Conservation (phyloP, 1,140 invertebrate genomes). For the Lanistes nyassanus region DNA sequence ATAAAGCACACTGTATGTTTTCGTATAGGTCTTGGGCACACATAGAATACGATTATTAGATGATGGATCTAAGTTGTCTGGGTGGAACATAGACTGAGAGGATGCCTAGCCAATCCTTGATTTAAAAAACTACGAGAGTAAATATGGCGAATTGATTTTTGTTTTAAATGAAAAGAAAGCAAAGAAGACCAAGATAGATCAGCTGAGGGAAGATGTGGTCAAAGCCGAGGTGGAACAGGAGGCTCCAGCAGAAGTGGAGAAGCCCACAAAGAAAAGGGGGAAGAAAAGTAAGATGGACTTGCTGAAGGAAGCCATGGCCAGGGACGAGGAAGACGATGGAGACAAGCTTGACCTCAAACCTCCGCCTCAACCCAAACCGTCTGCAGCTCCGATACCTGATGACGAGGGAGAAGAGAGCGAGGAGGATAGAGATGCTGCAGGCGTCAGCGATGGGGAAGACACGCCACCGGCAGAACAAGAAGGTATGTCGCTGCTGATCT, state of each 20-base stretch:
- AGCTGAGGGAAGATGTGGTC: conserved; percentile 39
- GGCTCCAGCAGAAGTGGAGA: conserved; percentile 19
- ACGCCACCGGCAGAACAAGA: conserved; percentile 32
- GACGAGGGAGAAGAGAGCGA: conserved; percentile 39
- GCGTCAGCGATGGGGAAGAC: conserved; percentile 25
- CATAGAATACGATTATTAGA: no score
- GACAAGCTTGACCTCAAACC: conserved; percentile 28
- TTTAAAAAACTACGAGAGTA: no score
- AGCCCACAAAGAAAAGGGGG: conserved; percentile 18
- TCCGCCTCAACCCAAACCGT: conserved; percentile 2
- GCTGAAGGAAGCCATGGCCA: conserved; percentile 32
- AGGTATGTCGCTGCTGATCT: background rate
- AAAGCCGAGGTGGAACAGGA: conserved; percentile 35
- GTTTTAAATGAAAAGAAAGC: conserved; percentile 34
- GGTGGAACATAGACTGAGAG: no score
- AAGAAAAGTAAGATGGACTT: conserved; percentile 24
- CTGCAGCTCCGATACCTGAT: background rate
- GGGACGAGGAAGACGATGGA: conserved; percentile 44
- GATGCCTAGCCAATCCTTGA: no score
- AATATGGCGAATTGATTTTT: no score
- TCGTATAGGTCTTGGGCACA: no score
- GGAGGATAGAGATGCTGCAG: conserved; percentile 32
- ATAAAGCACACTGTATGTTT: no score
- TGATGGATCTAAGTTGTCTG: no score
- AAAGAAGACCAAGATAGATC: conserved; percentile 41